Percentiles rank a stretch among this genome's conserved stretches.
phyloP scores from a whole-genome alignment of 2,888 invertebrate species.

The Parapristionchus giblindavisi region DNA sequence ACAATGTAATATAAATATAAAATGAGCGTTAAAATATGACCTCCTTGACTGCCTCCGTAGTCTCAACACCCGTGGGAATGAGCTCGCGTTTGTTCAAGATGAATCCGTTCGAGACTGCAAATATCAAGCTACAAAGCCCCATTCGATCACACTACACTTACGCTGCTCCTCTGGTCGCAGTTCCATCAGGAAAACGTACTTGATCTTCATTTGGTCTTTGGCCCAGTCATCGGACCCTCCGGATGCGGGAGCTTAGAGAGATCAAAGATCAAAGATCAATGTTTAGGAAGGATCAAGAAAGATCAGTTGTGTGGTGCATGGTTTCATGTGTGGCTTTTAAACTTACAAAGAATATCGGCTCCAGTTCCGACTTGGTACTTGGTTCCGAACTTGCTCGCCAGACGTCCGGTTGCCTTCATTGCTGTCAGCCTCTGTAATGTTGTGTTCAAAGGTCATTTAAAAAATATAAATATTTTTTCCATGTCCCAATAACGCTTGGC shows the following conservation, averaged over 20 bases:
- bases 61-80: conserved; percentile 67
- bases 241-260: conserved; percentile 58
- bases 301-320: no score
- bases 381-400: conserved; percentile 62
- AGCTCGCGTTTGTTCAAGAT: conserved; percentile 67
- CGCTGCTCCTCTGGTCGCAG: conserved; percentile 64
- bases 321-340: no score
- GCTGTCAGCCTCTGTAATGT: conserved; percentile 55
- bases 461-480: neutral
- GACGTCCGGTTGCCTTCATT: conserved; percentile 54
- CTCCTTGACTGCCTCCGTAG: conserved; percentile 66
- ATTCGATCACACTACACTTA: conserved; percentile 49
- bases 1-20: neutral
- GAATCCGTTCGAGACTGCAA: conserved; percentile 67
- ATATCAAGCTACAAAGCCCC: no score
- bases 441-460: neutral
- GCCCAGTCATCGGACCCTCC: conserved; percentile 69
- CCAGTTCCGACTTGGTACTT: conserved; percentile 66
- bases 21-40: conserved; percentile 40
- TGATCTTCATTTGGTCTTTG: conserved; percentile 63
- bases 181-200: conserved; percentile 68
- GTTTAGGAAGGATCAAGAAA: neutral
- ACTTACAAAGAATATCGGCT: conserved; percentile 63
- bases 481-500: no score
- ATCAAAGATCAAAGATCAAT: neutral